Conservation (phyloP, 2,888 invertebrate genomes). For the Heliconius aoede region DNA sequence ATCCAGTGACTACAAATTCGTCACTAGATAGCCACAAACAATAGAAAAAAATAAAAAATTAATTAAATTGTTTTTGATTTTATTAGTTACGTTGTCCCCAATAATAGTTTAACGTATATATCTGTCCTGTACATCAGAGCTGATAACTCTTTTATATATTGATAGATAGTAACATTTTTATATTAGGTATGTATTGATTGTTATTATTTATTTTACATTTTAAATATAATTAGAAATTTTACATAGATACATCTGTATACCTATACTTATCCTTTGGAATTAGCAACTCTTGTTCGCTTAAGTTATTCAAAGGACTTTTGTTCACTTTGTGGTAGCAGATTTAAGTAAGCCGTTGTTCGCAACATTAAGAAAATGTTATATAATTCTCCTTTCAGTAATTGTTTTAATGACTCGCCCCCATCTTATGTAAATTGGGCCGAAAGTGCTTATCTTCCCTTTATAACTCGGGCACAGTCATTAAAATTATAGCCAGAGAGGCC, state of each 20-base stretch:
- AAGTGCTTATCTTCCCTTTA: constrained; percentile 62
- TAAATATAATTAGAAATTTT: neutral
- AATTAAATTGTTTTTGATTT: no score
- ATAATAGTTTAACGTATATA: no score
- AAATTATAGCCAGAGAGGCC: constrained; percentile 32
- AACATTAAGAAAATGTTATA: constrained; percentile 19
- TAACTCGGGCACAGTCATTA: constrained; percentile 45
- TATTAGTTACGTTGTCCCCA: no score
- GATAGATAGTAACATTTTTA: no score
- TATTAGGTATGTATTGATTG: no score
- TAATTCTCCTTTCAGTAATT: constrained; percentile 48
- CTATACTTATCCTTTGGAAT: neutral
- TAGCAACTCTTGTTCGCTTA: neutral
- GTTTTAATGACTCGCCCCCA: constrained; percentile 52
- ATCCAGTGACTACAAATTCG: no score
- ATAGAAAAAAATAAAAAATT: no score
- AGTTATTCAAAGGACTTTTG: constrained; percentile 7
- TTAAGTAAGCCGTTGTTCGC: constrained; percentile 22
- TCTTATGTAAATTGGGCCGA: constrained; percentile 56
- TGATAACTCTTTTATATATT: no score
- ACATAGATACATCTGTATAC: neutral
- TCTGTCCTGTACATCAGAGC: no score
- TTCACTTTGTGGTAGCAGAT: constrained; percentile 15
- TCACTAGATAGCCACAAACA: no score
- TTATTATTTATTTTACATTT: neutral